A percentile compares a stretch with the other conserved stretches of the same genome.
Conservation (phyloP, 2,888 invertebrate species). For the Tortrix viridana region DNA sequence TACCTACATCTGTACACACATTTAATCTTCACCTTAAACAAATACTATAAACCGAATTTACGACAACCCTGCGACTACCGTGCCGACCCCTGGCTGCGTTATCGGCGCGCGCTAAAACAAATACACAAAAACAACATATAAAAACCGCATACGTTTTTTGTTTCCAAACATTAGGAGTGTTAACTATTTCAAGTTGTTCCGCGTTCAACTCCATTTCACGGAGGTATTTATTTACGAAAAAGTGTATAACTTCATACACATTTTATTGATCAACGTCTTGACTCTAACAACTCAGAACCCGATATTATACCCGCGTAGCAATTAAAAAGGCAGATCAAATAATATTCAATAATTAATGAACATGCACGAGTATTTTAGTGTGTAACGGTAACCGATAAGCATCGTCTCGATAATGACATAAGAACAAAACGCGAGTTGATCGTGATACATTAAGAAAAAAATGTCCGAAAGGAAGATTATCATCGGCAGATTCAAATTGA, state of each 20-base stretch:
- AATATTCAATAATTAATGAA: constrained; percentile 26
- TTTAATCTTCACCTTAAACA: not conserved
- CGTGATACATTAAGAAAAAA: constrained; percentile 60
- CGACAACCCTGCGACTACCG: constrained; percentile 26
- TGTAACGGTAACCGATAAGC: constrained; percentile 30
- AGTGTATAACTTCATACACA: constrained; percentile 26
- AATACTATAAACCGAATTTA: constrained; percentile 7
- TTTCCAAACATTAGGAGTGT: constrained; percentile 69
- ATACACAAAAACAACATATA: constrained; percentile 70
- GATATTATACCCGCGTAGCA: not conserved
- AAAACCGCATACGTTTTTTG: constrained; percentile 70
- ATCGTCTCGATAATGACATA: constrained; percentile 36
- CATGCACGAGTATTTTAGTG: constrained; percentile 10
- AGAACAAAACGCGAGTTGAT: constrained; percentile 37
- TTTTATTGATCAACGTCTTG: too few species aligned
- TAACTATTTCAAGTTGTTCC: constrained; percentile 64
- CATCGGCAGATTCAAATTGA: constrained; percentile 68
- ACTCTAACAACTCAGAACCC: not conserved
- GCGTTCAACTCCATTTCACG: constrained; percentile 48
- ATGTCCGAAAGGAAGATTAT: constrained; percentile 55
- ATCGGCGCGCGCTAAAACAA: constrained; percentile 75
- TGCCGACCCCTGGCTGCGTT: constrained; percentile 49
- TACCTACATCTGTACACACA: not conserved
- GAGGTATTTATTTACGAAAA: constrained; percentile 39
- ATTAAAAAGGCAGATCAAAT: constrained; percentile 2